Percentiles rank a stretch among this genome's conserved stretches.
Conservation (phyloP, 2,888 invertebrate genomes). For the Epirrita christyi region DNA sequence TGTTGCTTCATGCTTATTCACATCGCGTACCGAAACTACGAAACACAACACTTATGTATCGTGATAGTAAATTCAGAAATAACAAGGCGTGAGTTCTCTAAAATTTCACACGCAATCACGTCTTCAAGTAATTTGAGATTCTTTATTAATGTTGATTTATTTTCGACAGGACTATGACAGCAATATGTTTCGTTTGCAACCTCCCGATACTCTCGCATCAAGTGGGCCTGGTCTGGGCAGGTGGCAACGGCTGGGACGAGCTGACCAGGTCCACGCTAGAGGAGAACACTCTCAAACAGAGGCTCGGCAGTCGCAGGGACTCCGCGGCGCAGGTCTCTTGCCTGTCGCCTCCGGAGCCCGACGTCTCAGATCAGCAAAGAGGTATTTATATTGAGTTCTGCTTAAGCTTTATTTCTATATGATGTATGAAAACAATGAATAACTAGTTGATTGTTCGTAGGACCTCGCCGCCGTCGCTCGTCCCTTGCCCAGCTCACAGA, state of each 20-base stretch:
- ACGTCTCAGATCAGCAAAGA: constrained; percentile 85
- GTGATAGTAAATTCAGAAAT: constrained; percentile 67
- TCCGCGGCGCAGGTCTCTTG: constrained; percentile 96
- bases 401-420: not conserved
- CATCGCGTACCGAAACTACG: constrained; percentile 50
- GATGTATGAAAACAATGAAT: not conserved
- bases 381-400: constrained; percentile 49
- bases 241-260: constrained; percentile 98
- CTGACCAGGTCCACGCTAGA: constrained; percentile 93
- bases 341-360: constrained; percentile 93
- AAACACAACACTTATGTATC: constrained; percentile 60
- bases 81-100: constrained; percentile 74
- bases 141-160: constrained; percentile 42
- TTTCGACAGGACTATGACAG: constrained; percentile 93
- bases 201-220: constrained; percentile 97
- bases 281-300: constrained; percentile 93
- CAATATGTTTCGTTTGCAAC: constrained; percentile 98
- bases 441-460: constrained; percentile 57
- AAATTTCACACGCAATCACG: not conserved
- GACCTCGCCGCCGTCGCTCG: constrained; percentile 90
- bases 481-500: constrained; percentile 95
- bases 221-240: constrained; percentile 97
- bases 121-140: constrained; percentile 2
- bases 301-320: constrained; percentile 93
- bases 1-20: constrained; percentile 63